These are phyloP conservation scores for Bos taurus DNA, from an alignment of 2,113 vertebrate genomes.

Conservation along the genomic window DNA sequence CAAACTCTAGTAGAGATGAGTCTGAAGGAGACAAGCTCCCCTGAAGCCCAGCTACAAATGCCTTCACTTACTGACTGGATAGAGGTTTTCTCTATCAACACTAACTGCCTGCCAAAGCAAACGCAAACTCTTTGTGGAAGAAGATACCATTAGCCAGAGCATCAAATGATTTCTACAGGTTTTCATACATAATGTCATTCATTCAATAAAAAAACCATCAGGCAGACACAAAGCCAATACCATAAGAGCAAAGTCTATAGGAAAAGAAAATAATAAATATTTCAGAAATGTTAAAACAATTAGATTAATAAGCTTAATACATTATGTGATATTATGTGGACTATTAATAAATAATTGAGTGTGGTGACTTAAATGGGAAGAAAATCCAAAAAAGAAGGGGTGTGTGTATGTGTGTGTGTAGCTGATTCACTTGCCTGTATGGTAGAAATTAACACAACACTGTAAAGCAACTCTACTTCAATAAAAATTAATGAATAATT, in stretches of 20 bases:
- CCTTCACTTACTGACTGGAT: not conserved
- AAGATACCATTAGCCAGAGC: not conserved
- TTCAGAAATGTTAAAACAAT: not conserved
- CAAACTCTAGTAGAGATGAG: not conserved
- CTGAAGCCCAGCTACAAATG: not conserved
- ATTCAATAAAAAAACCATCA: not conserved
- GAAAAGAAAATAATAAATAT: not conserved
- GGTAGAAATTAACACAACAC: not conserved
- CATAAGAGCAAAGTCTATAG: not conserved
- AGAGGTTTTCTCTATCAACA: not conserved
- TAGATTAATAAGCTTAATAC: not conserved
- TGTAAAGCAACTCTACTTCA: not conserved
- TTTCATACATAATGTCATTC: not conserved
- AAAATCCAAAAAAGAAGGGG: not conserved
- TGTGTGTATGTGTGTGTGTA: not conserved
- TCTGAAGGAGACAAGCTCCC: rapidly evolving
- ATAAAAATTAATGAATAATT: not conserved
- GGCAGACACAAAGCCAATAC: not conserved
- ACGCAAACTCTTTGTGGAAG: not conserved
- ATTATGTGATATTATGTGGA: not conserved
- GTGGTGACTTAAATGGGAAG: not conserved
- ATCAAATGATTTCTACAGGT: not conserved
- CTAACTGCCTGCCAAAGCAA: not conserved
- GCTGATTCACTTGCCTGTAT: not conserved
- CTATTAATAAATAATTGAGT: not conserved